Evolutionary conservation across 2,888 invertebrate species (phyloP), one percentile per base, ranked within the genome.

Genomic region (Synergus laeviventris): DNA sequence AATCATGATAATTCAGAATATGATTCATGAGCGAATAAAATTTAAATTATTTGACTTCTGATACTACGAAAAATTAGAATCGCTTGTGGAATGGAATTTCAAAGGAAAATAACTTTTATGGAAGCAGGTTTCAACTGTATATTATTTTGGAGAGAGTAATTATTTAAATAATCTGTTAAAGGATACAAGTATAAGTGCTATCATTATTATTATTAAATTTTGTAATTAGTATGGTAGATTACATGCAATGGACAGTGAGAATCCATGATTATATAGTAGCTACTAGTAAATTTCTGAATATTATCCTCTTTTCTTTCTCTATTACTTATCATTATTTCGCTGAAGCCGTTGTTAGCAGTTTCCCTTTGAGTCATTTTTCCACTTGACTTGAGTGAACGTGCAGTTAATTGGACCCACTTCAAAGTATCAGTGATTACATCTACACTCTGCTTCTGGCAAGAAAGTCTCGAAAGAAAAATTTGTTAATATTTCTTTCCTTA

Each of bases 361-460:
- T 49, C 4, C 49, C 49, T 49, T 49, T 49, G 49, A 49, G 49
- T 49, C n/a, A 49, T 49, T 49, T 49, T 49, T 49, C 49, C 49
- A 49, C 49, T n/a, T n/a, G n/a, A 49, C n/a, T 49, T 49, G 49
- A 16, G 49, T 49, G 49, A 49, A 49, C n/a, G 49, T 49, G n/a
- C 49, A n/a, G 49, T 49, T 49, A 49, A 49, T 49, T 49, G 49
- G 49, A 49, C n/a, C 49, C n/a, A 49, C 49, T n/a, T n/a, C 49
- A 49, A 49, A 49, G 49, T 49, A 49, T 49, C n/a, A 49, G n/a
- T n/a, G 49, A 49, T 49, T n/a, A 9, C n/a, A 9, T n/a, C 49
- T n/a, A 49, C 49, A 49, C 9, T 49, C 9, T 49, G 49, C 49
- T 49, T 1, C 45, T 16, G 45, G 45, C 45, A n/a, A 14, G 7